Evolutionary conservation across 2,888 invertebrate species (phyloP).

Genomic region (Acleris cristana): DNA sequence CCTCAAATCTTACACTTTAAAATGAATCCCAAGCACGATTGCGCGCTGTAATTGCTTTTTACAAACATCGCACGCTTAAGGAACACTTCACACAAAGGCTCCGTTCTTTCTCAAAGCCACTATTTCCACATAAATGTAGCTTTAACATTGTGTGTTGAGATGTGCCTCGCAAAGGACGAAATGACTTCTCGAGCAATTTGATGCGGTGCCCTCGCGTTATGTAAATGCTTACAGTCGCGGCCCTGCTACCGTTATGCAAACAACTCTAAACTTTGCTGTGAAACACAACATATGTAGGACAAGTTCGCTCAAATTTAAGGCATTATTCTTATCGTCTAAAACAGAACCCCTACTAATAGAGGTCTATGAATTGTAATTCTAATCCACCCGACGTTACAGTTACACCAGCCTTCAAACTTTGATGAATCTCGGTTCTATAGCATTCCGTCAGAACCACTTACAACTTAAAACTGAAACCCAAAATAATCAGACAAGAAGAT

Average conservation of each 20-base stretch:
- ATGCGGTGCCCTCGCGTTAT: conserved; percentile 40
- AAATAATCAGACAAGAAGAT: not conserved
- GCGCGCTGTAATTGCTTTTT: not conserved
- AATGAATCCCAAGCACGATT: not conserved
- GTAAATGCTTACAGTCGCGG: conserved; percentile 44
- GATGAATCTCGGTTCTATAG: conserved; percentile 12
- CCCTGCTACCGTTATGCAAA: conserved; percentile 47
- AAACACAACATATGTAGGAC: conserved; percentile 5
- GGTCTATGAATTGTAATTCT: conserved; percentile 15
- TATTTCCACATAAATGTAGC: conserved; percentile 24
- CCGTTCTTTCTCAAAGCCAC: conserved; percentile 11
- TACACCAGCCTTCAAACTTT: conserved; percentile 13
- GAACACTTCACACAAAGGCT: conserved; percentile 4
- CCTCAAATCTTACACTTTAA: not conserved
- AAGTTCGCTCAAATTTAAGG: conserved; percentile 24
- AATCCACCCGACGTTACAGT: conserved; percentile 14
- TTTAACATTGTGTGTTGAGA: conserved; percentile 17
- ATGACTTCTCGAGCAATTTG: conserved; percentile 42
- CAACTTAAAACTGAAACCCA: not conserved
- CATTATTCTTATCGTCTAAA: conserved; percentile 22
- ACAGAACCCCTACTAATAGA: conserved; percentile 29
- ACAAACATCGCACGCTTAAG: not conserved
- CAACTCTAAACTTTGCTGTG: conserved; percentile 40
- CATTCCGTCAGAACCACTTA: not conserved
- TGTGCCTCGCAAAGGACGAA: conserved; percentile 29